These are phyloP conservation scores for Tetheella fluctuosa DNA, from an alignment of 2,888 invertebrate genomes.

Conservation along the genomic window DNA sequence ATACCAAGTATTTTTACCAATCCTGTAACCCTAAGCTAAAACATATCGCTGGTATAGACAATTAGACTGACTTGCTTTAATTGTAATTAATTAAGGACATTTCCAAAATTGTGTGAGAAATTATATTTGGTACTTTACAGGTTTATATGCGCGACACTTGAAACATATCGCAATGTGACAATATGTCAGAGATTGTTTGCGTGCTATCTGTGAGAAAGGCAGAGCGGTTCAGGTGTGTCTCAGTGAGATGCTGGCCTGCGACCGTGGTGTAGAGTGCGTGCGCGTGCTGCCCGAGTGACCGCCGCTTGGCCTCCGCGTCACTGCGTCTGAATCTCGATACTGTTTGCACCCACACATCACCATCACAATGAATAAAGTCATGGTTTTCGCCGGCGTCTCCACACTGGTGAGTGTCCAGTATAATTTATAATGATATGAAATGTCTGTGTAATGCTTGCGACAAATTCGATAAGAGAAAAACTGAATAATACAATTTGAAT, in stretches of 20 bases:
- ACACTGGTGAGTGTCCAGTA: constrained; percentile 46
- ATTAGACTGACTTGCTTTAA: too few species aligned
- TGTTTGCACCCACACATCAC: constrained; percentile 14
- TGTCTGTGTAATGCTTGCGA: neutral
- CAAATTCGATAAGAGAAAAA: neutral
- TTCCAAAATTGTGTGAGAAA: too few species aligned
- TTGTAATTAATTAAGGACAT: too few species aligned
- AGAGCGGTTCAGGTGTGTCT: constrained; percentile 34
- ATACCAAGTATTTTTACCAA: too few species aligned
- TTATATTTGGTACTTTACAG: too few species aligned
- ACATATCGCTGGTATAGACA: too few species aligned
- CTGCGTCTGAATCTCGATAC: constrained; percentile 1
- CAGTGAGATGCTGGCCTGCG: constrained; percentile 53
- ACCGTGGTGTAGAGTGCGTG: constrained; percentile 22
- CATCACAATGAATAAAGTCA: constrained; percentile 46
- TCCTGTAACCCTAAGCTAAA: too few species aligned
- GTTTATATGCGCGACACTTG: neutral
- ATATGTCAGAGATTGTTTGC: constrained; percentile 21
- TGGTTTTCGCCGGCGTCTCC: constrained; percentile 48
- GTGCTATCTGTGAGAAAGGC: constrained; percentile 31
- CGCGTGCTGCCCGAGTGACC: constrained; percentile 12
- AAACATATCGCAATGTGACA: constrained; percentile 27
- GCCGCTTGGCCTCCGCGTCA: constrained; percentile 8
- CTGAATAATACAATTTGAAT: neutral
- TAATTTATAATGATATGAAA: constrained; percentile 7